phyloP scores from a whole-genome alignment of 1,140 invertebrate genomes.

The Trialeurodes vaporariorum region DNA sequence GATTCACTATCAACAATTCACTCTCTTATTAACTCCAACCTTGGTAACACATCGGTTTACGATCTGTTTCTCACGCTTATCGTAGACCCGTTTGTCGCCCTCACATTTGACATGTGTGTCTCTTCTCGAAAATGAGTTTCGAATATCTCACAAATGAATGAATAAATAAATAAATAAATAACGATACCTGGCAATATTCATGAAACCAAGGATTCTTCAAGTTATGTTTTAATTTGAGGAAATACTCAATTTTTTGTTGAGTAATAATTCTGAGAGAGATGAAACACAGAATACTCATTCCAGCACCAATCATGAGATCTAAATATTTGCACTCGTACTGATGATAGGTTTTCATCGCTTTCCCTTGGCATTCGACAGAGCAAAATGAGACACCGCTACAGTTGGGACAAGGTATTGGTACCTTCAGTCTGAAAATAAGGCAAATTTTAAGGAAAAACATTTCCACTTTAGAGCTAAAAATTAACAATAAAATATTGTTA shows the following conservation, averaged over 20 bases:
- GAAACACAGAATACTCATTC: conserved; percentile 65
- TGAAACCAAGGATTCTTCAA: background rate
- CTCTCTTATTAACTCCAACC: too few species aligned
- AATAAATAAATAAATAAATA: too few species aligned
- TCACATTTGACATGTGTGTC: too few species aligned
- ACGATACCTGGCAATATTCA: background rate
- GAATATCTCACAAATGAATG: too few species aligned
- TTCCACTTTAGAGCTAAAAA: too few species aligned
- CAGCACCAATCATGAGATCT: conserved; percentile 59
- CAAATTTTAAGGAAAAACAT: too few species aligned
- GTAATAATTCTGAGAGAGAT: conserved; percentile 63
- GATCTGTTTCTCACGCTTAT: too few species aligned
- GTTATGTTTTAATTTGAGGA: background rate
- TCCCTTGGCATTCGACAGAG: conserved; percentile 48
- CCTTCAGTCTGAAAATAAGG: conserved; percentile 20
- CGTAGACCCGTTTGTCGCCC: too few species aligned
- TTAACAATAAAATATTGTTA: too few species aligned
- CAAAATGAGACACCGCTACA: conserved; percentile 71
- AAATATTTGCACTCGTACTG: conserved; percentile 67
- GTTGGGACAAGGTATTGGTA: conserved; percentile 55
- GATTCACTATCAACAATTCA: too few species aligned
- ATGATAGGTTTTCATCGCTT: conserved; percentile 58
- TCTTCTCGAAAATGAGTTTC: too few species aligned
- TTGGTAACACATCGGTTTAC: too few species aligned
- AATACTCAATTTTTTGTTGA: conserved; percentile 38